These are phyloP conservation scores for Oreohelix idahoensis DNA, from an alignment of 1,140 invertebrate species.

Conservation along the genomic window DNA sequence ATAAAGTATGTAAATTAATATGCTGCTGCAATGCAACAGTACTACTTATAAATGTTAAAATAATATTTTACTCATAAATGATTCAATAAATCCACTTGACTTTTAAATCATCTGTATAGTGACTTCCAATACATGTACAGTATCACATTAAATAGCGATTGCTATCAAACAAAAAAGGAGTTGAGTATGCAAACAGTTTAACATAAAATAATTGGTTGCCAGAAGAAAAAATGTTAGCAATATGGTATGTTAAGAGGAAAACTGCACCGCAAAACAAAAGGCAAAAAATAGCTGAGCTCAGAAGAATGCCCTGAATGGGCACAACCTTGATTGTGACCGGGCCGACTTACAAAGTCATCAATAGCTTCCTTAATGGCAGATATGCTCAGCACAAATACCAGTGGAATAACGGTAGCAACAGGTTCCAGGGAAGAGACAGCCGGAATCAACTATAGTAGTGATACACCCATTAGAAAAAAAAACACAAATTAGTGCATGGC, in stretches of 20 bases:
- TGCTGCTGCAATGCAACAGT: no score
- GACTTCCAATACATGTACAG: no score
- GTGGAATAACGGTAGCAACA: conserved; percentile 96
- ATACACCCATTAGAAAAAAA: neutral
- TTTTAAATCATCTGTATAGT: no score
- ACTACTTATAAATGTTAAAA: no score
- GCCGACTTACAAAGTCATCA: conserved; percentile 94
- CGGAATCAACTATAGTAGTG: conserved; percentile 87
- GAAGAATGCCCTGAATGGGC: neutral
- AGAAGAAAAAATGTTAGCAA: neutral
- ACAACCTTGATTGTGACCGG: neutral
- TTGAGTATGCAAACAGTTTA: neutral
- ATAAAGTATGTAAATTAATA: no score
- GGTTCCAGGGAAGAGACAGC: conserved; percentile 97
- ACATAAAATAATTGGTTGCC: neutral
- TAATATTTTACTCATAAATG: no score
- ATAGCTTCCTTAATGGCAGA: conserved; percentile 99
- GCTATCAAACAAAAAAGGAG: neutral
- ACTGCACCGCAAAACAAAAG: neutral
- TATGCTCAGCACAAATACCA: conserved; percentile 94
- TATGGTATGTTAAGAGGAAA: neutral
- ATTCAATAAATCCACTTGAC: no score
- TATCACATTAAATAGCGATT: no score
- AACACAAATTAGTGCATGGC: neutral
- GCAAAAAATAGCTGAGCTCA: neutral